Percentiles rank a stretch among this genome's conserved stretches.
Conservation (phyloP, 2,888 invertebrate genomes). For the Ctenicera cuprea region DNA sequence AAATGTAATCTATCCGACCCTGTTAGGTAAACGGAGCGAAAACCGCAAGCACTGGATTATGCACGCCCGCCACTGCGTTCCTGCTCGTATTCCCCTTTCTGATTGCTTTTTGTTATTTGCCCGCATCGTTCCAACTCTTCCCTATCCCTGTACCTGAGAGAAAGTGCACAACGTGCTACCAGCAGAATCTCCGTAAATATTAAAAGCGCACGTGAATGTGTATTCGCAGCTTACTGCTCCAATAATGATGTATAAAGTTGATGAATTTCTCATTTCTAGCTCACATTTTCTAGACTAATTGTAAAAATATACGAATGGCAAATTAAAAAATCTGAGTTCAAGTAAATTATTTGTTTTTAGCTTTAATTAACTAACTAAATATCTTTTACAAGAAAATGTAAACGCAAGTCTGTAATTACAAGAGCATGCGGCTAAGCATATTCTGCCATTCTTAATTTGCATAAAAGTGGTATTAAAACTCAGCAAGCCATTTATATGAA, state of each 20-base stretch:
- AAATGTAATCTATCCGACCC: slow-evolving; percentile 33
- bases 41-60: slow-evolving; percentile 41
- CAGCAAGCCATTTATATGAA: too few species aligned
- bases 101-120: slow-evolving; percentile 41
- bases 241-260: neutral
- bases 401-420: too few species aligned
- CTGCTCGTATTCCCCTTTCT: slow-evolving; percentile 9
- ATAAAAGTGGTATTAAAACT: too few species aligned
- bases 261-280: neutral
- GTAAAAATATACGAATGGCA: neutral
- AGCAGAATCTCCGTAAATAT: neutral
- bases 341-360: neutral
- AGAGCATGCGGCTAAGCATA: too few species aligned
- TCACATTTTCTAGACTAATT: neutral
- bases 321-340: neutral
- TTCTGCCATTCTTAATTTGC: too few species aligned
- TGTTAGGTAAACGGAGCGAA: slow-evolving; percentile 33
- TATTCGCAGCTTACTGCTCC: slow-evolving; percentile 7
- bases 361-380: too few species aligned
- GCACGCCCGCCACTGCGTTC: slow-evolving; percentile 26
- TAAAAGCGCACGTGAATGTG: slow-evolving; percentile 10
- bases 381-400: too few species aligned
- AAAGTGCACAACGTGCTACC: slow-evolving; percentile 1
- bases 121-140: slow-evolving; percentile 29
- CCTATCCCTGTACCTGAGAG: slow-evolving; percentile 6